Evolutionary conservation across 1,140 invertebrate genomes (phyloP), one percentile per base, ranked within the genome.

Genomic region (Bombyx mandarina): DNA sequence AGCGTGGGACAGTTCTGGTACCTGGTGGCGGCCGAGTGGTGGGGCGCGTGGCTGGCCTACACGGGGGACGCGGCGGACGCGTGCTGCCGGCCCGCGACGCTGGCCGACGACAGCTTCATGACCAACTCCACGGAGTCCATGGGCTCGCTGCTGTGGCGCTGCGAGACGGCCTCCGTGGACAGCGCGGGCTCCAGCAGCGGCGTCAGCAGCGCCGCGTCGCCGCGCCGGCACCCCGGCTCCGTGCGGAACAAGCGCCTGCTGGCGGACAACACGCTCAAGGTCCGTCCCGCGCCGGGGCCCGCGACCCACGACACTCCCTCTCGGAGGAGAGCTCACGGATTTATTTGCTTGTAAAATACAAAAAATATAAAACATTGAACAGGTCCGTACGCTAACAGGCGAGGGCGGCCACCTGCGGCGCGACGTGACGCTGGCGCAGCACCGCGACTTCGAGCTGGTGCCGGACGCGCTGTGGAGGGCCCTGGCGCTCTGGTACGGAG

Each of bases 401-500:
- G 96, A 97, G 89, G 95, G 95, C 49, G 95, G 95, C 1, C 91
- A 93, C 68, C 86, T 97, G 54, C 92, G 93, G 59, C 89, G 91
- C 56, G 93, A 94, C 79, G 89, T 90, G 12, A 89, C 91, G 3
- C 82, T 97, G 50, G 90, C 91, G 8, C 91, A 93, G 77, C 91
- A 91, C 56, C 89, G 92, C 66, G 95, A 97, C 88, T 97, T 95
- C 88, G 93, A 95, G 82, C 83, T 96, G 46, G 90, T 97, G 43
- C 94, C 95, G 18, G 94, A 96, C 75, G 90, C 93, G 35, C 86
- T 97, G 58, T 97, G 95, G 95, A 93, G 94, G 70, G 95, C 95
- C 10, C 82, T 97, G 48, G 92, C 92, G 57, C 90, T 92, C 51
- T 97, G 95, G 96, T 97, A 97, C 88, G 94, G 94, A 43, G 94